Conservation (phyloP, 1,140 invertebrate species). For the Proctacanthus coquilletti region DNA sequence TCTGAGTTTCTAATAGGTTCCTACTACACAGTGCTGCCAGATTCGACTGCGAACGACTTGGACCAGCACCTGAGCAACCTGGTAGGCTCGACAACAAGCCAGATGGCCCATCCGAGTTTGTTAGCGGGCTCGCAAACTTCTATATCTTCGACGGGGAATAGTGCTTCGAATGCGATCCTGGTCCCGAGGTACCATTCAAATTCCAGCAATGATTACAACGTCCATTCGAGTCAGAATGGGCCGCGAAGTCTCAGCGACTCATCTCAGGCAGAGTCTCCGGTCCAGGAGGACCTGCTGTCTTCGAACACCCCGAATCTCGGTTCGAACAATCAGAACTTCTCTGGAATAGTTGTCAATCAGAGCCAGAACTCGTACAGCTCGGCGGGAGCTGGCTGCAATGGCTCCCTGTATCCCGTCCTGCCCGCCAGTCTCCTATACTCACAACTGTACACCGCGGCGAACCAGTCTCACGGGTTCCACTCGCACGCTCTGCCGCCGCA, state of each 20-base stretch:
- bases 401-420: slow-evolving; percentile 52
- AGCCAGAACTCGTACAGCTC: slow-evolving; percentile 20
- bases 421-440: slow-evolving; percentile 67
- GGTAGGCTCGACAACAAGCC: slow-evolving; percentile 39
- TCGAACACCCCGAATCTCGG: slow-evolving; percentile 35
- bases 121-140: slow-evolving; percentile 22
- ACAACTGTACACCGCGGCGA: slow-evolving; percentile 61
- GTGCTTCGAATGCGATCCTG: slow-evolving; percentile 25
- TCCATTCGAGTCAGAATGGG: slow-evolving; percentile 29
- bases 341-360: slow-evolving; percentile 22
- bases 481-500: slow-evolving; percentile 46
- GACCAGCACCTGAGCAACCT: slow-evolving; percentile 60
- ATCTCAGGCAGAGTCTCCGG: slow-evolving; percentile 65
- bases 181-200: slow-evolving; percentile 40
- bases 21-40: slow-evolving; percentile 55
- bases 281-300: slow-evolving; percentile 55
- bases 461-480: slow-evolving; percentile 59
- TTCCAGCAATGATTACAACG: slow-evolving; percentile 26
- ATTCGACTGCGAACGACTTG: slow-evolving; percentile 54
- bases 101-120: slow-evolving; percentile 29
- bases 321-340: slow-evolving; percentile 25
- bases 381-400: slow-evolving; percentile 35
- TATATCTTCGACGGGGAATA: slow-evolving; percentile 32
- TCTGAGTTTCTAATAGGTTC: too few species aligned
- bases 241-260: slow-evolving; percentile 61